Percentiles rank a stretch among this genome's conserved stretches.
Conservation (phyloP, 2,113 vertebrate genomes). For the Cynopterus brachyotis region DNA sequence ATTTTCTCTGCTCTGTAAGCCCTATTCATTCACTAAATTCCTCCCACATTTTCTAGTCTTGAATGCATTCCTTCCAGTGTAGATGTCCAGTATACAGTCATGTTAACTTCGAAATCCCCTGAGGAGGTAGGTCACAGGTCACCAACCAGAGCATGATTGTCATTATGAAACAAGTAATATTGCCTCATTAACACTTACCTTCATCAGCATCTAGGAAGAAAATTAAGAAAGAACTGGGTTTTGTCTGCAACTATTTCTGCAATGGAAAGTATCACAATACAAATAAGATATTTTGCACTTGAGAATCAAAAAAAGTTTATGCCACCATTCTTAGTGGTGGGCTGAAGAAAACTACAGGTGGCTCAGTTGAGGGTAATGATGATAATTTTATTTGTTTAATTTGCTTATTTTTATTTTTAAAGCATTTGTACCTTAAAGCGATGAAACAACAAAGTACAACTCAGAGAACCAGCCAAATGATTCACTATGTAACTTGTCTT, state of each 20-base stretch:
- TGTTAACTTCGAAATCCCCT: not conserved
- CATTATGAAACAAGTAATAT: not conserved
- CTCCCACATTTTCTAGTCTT: slow-evolving; percentile 22
- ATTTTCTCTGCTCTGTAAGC: not conserved
- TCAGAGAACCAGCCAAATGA: not conserved
- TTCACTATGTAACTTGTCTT: not conserved
- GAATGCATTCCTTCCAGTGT: not conserved
- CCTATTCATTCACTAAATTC: not conserved
- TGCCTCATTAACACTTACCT: not conserved
- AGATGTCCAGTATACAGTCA: not conserved
- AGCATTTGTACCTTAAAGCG: not conserved
- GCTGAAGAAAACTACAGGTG: not conserved
- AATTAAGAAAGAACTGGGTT: not conserved
- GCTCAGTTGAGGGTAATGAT: not conserved
- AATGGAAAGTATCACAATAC: not conserved
- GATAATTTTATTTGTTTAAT: not conserved
- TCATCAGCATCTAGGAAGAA: slow-evolving; percentile 36
- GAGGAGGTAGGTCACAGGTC: slow-evolving; percentile 28
- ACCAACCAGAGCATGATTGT: not conserved
- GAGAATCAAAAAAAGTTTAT: not conserved
- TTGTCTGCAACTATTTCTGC: not conserved
- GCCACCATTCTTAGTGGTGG: not conserved
- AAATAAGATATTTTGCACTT: not conserved
- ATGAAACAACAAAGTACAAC: not conserved
- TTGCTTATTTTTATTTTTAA: not conserved